Conservation (phyloP, 2,888 invertebrate genomes). For the Campoletis raptor region DNA sequence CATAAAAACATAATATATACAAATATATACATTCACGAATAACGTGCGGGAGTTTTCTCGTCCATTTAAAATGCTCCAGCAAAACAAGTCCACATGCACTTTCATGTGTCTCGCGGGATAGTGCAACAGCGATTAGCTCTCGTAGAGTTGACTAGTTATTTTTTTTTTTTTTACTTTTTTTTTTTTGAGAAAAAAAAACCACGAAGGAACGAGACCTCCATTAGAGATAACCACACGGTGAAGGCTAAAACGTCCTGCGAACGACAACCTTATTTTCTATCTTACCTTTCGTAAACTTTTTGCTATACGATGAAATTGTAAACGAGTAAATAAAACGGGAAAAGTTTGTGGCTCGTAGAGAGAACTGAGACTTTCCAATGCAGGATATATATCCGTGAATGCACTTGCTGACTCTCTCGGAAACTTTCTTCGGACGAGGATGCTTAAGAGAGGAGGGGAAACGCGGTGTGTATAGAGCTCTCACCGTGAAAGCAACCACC, state of each 20-base stretch:
- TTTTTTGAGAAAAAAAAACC: background rate
- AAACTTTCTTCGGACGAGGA: constrained; percentile 83
- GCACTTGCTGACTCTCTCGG: constrained; percentile 78
- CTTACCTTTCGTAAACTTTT: constrained; percentile 23
- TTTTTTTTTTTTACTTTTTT: constrained; percentile 14
- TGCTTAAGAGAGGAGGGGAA: constrained; percentile 57
- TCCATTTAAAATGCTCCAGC: constrained; percentile 36
- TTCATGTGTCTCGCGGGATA: constrained; percentile 46
- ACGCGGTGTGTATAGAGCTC: constrained; percentile 70
- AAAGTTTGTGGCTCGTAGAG: constrained; percentile 42
- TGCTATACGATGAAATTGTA: constrained; percentile 76
- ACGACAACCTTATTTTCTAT: constrained; percentile 19
- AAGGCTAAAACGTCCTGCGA: constrained; percentile 56
- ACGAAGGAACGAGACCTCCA: constrained; percentile 25
- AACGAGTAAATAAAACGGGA: constrained; percentile 40
- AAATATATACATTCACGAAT: constrained; percentile 1
- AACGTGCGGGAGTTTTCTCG: constrained; percentile 31
- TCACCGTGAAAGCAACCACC: constrained; percentile 79
- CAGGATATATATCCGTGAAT: constrained; percentile 71
- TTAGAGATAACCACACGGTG: constrained; percentile 42
- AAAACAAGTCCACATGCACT: constrained; percentile 43
- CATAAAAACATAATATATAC: constrained; percentile 15
- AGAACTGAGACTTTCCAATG: constrained; percentile 80
- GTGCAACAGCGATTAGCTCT: constrained; percentile 55
- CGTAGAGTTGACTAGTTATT: constrained; percentile 27